Evolutionary conservation across 2,888 invertebrate species (phyloP).

Genomic region (Myopa tessellatipennis): DNA sequence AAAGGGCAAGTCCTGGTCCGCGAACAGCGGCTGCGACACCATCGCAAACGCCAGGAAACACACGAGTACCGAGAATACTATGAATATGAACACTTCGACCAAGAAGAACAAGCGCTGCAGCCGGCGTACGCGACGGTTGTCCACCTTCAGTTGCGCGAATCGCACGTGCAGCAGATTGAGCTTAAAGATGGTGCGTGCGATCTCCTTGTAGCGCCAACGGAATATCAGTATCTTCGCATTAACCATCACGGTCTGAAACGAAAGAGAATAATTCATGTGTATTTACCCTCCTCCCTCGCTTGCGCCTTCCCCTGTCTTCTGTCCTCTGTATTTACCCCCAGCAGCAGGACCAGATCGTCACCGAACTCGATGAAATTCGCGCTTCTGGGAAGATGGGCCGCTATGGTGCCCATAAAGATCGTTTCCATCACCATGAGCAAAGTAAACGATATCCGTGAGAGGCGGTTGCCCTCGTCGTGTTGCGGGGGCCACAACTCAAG

Average conservation of each 20-base stretch:
- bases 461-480: too few species aligned
- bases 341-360: constrained; percentile 51
- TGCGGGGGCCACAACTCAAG: constrained; percentile 8
- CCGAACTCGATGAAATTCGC: constrained; percentile 50
- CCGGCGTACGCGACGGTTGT: constrained; percentile 40
- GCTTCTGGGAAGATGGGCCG: too few species aligned
- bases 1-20: constrained; percentile 50
- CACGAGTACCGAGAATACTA: constrained; percentile 43
- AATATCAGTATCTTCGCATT: constrained; percentile 49
- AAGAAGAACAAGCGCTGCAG: constrained; percentile 54
- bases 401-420: constrained; percentile 32
- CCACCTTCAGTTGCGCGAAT: constrained; percentile 7
- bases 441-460: background rate
- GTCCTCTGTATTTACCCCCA: constrained; percentile 48
- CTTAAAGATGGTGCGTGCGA: constrained; percentile 51
- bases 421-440: constrained; percentile 25
- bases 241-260: constrained; percentile 53
- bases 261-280: background rate
- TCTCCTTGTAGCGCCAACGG: constrained; percentile 48
- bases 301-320: background rate
- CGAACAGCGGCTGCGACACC: constrained; percentile 54
- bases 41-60: constrained; percentile 52
- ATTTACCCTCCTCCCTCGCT: background rate
- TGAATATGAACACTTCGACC: constrained; percentile 47
- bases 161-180: constrained; percentile 39